phyloP scores from a whole-genome alignment of 2,888 invertebrate species.

The Drosophila anomelani region DNA sequence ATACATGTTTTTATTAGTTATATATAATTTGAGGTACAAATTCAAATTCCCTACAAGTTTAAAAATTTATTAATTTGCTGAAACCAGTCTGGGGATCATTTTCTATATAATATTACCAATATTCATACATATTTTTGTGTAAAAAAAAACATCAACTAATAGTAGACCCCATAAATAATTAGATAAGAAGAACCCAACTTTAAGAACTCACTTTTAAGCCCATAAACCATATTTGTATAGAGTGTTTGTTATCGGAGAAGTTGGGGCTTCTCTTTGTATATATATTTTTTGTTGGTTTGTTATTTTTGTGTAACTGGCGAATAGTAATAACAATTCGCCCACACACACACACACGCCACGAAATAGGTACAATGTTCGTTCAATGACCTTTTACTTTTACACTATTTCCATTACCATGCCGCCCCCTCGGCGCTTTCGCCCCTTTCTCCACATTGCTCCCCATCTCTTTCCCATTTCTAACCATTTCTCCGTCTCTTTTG shows the following conservation, averaged over 20 bases:
- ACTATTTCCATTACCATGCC: constrained; percentile 55
- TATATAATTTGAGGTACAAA: neutral
- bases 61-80: neutral
- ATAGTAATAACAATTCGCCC: constrained; percentile 32
- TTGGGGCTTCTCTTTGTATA: constrained; percentile 31
- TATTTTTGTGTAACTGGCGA: constrained; percentile 47
- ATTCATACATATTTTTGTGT: neutral
- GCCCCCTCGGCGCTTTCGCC: constrained; percentile 23
- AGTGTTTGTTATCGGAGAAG: constrained; percentile 9
- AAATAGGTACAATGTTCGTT: constrained; percentile 80
- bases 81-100: neutral
- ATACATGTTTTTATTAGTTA: neutral
- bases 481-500: constrained; percentile 16
- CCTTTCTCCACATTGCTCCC: constrained; percentile 1
- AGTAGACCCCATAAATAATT: neutral
- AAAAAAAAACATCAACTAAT: neutral
- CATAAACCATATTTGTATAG: constrained; percentile 1
- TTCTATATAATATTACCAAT: neutral
- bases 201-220: too few relatives aligned
- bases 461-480: constrained; percentile 7
- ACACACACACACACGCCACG: constrained; percentile 41
- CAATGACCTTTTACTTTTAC: constrained; percentile 79
- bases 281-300: constrained; percentile 29
- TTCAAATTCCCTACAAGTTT: neutral
- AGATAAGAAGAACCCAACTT: neutral